Evolutionary conservation across 2,113 vertebrate species (phyloP).

Genomic region (Argyrosomus japonicus): DNA sequence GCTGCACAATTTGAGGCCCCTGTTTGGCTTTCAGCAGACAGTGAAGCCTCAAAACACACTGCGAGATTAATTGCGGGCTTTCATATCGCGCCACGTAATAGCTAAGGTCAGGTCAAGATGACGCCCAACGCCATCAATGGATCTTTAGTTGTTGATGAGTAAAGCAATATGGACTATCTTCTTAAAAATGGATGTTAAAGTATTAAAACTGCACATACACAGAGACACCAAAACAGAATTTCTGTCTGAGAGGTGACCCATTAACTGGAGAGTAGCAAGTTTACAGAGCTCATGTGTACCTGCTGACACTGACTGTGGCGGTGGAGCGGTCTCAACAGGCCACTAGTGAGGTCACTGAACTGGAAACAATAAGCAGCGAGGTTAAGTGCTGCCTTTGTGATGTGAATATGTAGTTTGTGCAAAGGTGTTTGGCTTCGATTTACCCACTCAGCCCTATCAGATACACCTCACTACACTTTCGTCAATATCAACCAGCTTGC

Average conservation of each 20-base stretch:
- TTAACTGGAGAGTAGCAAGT: background rate
- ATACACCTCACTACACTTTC: background rate
- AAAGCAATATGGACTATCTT: background rate
- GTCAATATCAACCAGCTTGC: background rate
- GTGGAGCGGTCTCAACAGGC: background rate
- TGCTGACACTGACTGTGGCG: background rate
- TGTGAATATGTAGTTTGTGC: background rate
- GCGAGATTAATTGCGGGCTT: conserved; percentile 34
- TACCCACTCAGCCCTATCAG: too few species aligned
- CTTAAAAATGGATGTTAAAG: background rate
- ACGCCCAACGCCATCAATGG: background rate
- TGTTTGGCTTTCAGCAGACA: conserved; percentile 56
- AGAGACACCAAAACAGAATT: background rate
- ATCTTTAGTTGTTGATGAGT: background rate
- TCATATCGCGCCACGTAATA: background rate
- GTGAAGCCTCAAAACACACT: conserved; percentile 40
- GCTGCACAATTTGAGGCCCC: conserved; percentile 71
- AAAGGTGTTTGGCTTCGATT: background rate
- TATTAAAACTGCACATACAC: background rate
- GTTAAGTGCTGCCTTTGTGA: conserved; percentile 15
- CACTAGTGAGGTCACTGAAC: background rate
- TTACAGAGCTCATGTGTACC: background rate
- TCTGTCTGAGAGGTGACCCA: conserved; percentile 21
- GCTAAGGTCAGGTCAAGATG: conserved; percentile 16
- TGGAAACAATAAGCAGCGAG: background rate